Evolutionary conservation across 2,888 invertebrate species (phyloP).

Genomic region (Clitarchus hookeri): DNA sequence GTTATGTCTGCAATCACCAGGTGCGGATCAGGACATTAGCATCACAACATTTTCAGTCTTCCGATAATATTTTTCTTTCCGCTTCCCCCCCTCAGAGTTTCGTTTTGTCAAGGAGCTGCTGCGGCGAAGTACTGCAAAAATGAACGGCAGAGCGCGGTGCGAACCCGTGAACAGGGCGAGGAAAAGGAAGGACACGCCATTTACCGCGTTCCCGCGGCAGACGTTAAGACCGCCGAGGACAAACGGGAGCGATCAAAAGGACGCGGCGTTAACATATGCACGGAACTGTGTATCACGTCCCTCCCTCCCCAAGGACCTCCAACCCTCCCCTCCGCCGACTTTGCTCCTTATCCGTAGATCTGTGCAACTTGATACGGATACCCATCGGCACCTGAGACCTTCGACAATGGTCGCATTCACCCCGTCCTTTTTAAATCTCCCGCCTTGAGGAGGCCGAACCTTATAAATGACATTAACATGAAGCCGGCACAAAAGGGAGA

Average conservation of each 20-base stretch:
- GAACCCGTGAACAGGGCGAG: not conserved
- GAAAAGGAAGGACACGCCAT: not conserved
- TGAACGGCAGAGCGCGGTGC: too few species aligned
- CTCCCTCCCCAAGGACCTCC: not conserved
- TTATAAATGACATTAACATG: slow-evolving; percentile 41
- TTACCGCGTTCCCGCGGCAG: not conserved
- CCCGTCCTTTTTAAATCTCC: not conserved
- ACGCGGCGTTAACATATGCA: not conserved
- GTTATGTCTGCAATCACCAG: not conserved
- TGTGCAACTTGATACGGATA: slow-evolving; percentile 39
- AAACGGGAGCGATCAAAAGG: not conserved
- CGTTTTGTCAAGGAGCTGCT: too few species aligned
- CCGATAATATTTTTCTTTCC: not conserved
- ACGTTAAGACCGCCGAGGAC: not conserved
- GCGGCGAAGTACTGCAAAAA: too few species aligned
- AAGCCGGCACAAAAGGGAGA: slow-evolving; percentile 5
- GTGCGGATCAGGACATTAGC: not conserved
- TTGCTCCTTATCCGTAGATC: slow-evolving; percentile 37
- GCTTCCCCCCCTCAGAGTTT: not conserved
- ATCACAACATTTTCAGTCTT: not conserved
- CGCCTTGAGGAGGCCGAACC: slow-evolving; percentile 29
- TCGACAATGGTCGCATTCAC: slow-evolving; percentile 33
- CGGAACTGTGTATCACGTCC: not conserved
- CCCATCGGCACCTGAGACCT: slow-evolving; percentile 39
- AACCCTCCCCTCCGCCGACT: not conserved